These are phyloP conservation scores for Leptestheria dahalacensis DNA, from an alignment of 1,140 invertebrate genomes.

Conservation along the genomic window DNA sequence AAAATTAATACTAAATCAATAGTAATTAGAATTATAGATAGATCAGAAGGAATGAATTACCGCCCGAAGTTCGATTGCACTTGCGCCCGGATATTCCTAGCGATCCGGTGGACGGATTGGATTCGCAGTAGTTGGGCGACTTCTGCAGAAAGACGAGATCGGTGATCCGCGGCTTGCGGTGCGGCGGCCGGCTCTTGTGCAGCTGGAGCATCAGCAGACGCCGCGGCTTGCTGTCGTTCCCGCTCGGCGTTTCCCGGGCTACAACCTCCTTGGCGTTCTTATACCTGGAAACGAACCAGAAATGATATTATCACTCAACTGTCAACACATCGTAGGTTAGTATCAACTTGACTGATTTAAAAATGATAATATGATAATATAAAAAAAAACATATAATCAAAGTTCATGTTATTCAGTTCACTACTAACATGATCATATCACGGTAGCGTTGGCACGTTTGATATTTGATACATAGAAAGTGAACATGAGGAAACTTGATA, in stretches of 20 bases:
- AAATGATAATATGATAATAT: too few species aligned
- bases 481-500: too few species aligned
- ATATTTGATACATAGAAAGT: too few species aligned
- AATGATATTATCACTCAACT: not conserved
- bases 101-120: conserved; percentile 51
- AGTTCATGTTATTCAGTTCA: too few species aligned
- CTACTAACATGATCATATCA: not conserved
- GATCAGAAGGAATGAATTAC: conserved; percentile 35
- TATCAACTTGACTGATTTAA: not conserved
- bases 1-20: too few species aligned
- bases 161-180: conserved; percentile 46
- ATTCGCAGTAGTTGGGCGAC: conserved; percentile 86
- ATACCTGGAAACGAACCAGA: not conserved
- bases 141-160: conserved; percentile 77
- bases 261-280: conserved; percentile 5
- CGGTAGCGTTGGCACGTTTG: not conserved
- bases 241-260: conserved; percentile 3
- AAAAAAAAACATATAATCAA: too few species aligned
- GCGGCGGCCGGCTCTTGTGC: conserved; percentile 20
- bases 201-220: not conserved
- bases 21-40: too few species aligned
- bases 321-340: not conserved
- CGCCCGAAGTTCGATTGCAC: conserved; percentile 68
- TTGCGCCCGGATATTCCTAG: conserved; percentile 66
- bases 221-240: conserved; percentile 9